Conservation (phyloP, 1,140 invertebrate species). For the Cydia pomonella region DNA sequence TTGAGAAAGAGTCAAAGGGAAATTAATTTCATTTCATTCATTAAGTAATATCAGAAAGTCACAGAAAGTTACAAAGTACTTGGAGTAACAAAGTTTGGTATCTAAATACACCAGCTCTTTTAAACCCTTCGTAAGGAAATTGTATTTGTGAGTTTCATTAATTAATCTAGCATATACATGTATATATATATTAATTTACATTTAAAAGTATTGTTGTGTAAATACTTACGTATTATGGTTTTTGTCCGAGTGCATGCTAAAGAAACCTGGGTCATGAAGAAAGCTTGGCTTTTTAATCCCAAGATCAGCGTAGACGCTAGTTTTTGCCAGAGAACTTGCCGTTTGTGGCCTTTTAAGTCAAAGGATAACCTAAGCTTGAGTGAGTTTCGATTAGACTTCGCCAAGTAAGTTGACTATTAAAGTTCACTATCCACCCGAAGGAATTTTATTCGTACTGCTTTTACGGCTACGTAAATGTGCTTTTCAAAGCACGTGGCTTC, state of each 20-base stretch:
- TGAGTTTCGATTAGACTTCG: no score
- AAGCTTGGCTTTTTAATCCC: not conserved
- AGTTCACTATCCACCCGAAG: no score
- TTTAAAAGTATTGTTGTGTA: no score
- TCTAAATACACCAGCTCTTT: slow-evolving; percentile 48
- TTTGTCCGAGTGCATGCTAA: not conserved
- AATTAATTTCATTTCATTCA: slow-evolving; percentile 14
- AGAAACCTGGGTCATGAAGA: not conserved
- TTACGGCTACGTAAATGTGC: no score
- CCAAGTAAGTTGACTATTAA: no score
- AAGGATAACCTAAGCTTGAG: no score
- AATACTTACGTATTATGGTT: no score
- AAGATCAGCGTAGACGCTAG: not conserved
- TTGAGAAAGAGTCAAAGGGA: not conserved
- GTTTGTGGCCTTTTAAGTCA: no score
- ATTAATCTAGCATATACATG: not conserved
- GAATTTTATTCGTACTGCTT: no score
- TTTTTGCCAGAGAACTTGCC: no score
- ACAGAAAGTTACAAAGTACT: slow-evolving; percentile 38
- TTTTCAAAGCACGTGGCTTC: no score
- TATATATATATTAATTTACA: no score
- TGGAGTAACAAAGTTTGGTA: slow-evolving; percentile 50
- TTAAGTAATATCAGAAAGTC: slow-evolving; percentile 17
- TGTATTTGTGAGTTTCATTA: slow-evolving; percentile 28
- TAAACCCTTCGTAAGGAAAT: slow-evolving; percentile 45